Base-by-base conservation (phyloP, 2,113 vertebrate genomes). In the Clupea harengus region DNA sequence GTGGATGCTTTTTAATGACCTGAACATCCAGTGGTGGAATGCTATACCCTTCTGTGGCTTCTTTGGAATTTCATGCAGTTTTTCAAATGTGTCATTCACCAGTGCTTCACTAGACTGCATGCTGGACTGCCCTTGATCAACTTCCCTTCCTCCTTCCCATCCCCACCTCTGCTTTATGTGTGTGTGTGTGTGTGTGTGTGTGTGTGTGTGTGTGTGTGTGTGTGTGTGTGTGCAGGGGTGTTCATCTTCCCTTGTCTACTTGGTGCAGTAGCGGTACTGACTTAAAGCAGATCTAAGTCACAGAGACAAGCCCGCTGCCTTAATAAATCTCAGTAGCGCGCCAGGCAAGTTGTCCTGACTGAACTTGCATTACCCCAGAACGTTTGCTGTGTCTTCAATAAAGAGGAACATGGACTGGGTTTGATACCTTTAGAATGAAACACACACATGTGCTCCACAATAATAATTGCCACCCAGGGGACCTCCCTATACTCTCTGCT, bases 141-240 rank as follows among this genome's bases (percentile, higher is more conserved):
- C 20, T 7, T 22, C 22, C 57, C 57, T n/a, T 22, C 4, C 57
- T 60, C 17, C 2, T 60, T 60, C 20, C 22, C 20, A 54, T 18
- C 13, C 57, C 57, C 20, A n/a, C 7, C 60, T 6, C n/a, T n/a
- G n/a, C 20, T n/a, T n/a, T 64, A 2, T 60, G 18, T 60, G 54
- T 60, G 54, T 60, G 60, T 46, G 60, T 45, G 54, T 45, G 13
- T 67, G 83, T 67, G 32, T 67, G 83, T 84, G 39, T 28, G 18
- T 84, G 54, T 72, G 57, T 84, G 83, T 83, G 82, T 52, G 82
- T 13, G 50, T 39, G n/a, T 15, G n/a, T 25, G 64, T 25, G 22
- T 10, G 64, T 11, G 25, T 28, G 44, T 75, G 60, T 84, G 83
- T 83, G 64, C 17, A 0, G 25, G 10, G 10, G 64, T 72, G 25